Conservation (phyloP, 2,888 invertebrate genomes). For the Andrena minutula region DNA sequence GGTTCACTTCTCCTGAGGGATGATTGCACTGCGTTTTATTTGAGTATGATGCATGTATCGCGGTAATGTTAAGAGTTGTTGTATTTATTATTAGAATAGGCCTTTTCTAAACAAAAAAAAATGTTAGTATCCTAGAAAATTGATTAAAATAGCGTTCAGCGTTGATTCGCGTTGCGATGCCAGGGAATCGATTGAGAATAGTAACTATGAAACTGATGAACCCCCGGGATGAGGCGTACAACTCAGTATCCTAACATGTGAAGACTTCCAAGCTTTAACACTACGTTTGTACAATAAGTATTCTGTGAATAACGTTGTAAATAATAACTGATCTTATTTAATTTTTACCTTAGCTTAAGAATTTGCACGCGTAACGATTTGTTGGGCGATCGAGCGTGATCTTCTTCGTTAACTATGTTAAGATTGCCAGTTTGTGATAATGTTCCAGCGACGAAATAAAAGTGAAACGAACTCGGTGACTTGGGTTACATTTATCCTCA, state of each 20-base stretch:
- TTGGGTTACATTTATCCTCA: slow-evolving; percentile 22
- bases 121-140: slow-evolving; percentile 16
- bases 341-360: slow-evolving; percentile 41
- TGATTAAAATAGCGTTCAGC: slow-evolving; percentile 15
- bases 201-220: neutral
- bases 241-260: slow-evolving; percentile 70
- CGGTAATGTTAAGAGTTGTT: slow-evolving; percentile 27
- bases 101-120: neutral
- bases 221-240: slow-evolving; percentile 6
- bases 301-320: slow-evolving; percentile 75
- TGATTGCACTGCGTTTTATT: slow-evolving; percentile 9
- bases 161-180: neutral
- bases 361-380: slow-evolving; percentile 51
- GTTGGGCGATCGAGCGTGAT: slow-evolving; percentile 57
- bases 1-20: neutral
- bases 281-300: slow-evolving; percentile 52
- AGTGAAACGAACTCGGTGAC: slow-evolving; percentile 29
- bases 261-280: slow-evolving; percentile 73
- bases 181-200: neutral
- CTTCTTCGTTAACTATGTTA: slow-evolving; percentile 70
- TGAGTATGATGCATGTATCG: slow-evolving; percentile 39
- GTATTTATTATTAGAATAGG: slow-evolving; percentile 33
- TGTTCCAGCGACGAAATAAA: slow-evolving; percentile 48
- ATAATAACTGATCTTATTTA: slow-evolving; percentile 68
- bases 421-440: slow-evolving; percentile 81